Evolutionary conservation across 2,113 vertebrate genomes (phyloP).

Genomic region (Corythornis cristatus): DNA sequence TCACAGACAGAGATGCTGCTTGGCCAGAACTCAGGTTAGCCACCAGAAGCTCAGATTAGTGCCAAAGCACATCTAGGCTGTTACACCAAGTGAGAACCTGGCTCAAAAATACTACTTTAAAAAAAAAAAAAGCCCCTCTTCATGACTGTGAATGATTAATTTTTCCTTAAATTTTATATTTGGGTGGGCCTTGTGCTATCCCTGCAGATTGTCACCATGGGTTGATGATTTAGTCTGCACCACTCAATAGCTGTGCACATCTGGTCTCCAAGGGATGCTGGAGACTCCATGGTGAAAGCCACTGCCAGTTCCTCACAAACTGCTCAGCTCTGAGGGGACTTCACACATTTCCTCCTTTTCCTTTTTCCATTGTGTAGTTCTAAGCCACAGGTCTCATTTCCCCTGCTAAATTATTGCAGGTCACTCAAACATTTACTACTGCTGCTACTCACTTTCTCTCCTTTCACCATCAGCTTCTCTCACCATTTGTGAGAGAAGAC

Average conservation of each 20-base stretch:
- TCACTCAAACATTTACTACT: not conserved
- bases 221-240: not conserved
- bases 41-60: not conserved
- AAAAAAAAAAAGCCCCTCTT: not conserved
- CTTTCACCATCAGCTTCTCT: not conserved
- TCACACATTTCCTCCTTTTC: not conserved
- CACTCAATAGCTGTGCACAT: not conserved
- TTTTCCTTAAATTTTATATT: conserved; percentile 26
- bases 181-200: conserved; percentile 11
- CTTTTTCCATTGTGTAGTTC: conserved; percentile 1
- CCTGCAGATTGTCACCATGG: not conserved
- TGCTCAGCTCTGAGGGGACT: not conserved
- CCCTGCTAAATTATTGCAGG: not conserved
- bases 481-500: not conserved
- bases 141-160: not conserved
- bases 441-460: not conserved
- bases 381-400: not conserved
- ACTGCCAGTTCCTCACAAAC: conserved; percentile 8
- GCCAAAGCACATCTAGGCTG: not conserved
- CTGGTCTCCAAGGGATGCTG: conserved; percentile 12
- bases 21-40: not conserved
- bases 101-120: not conserved
- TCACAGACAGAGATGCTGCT: not conserved
- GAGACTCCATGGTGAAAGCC: not conserved
- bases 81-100: conserved; percentile 31